Evolutionary conservation across 2,888 invertebrate species (phyloP).

Genomic region (Noctua comes): DNA sequence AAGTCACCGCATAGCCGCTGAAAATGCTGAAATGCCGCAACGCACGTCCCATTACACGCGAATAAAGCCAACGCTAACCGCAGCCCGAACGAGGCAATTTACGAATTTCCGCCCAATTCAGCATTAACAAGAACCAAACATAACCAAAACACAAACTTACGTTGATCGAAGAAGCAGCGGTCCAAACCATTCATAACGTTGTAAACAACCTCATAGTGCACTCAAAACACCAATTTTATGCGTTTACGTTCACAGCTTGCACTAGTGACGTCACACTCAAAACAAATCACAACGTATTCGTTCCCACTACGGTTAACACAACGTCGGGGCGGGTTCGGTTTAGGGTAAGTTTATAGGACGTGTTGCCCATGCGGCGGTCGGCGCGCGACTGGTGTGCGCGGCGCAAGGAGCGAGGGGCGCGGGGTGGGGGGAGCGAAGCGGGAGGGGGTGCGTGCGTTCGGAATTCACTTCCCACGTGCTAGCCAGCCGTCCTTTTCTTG

Average conservation of each 20-base stretch:
- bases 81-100: conserved; percentile 80
- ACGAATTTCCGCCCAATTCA: conserved; percentile 78
- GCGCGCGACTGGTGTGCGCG: conserved; percentile 89
- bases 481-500: conserved; percentile 86
- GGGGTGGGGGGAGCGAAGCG: conserved; percentile 69
- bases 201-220: conserved; percentile 88
- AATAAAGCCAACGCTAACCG: conserved; percentile 80
- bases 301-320: conserved; percentile 85
- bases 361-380: conserved; percentile 87
- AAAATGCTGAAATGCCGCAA: conserved; percentile 81
- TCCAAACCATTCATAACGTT: conserved; percentile 90
- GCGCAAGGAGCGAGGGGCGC: conserved; percentile 77
- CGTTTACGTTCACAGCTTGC: conserved; percentile 83
- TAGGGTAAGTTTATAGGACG: conserved; percentile 63
- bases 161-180: conserved; percentile 90
- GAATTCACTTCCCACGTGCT: conserved; percentile 90
- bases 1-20: conserved; percentile 73
- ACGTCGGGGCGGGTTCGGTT: conserved; percentile 66
- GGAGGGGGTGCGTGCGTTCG: conserved; percentile 89
- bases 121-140: conserved; percentile 73
- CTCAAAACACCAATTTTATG: conserved; percentile 83
- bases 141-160: conserved; percentile 84
- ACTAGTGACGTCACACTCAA: conserved; percentile 85
- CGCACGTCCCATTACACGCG: conserved; percentile 78
- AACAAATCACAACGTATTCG: conserved; percentile 88